Conservation (phyloP, 2,888 invertebrate genomes). For the Xanthorhoe designata region DNA sequence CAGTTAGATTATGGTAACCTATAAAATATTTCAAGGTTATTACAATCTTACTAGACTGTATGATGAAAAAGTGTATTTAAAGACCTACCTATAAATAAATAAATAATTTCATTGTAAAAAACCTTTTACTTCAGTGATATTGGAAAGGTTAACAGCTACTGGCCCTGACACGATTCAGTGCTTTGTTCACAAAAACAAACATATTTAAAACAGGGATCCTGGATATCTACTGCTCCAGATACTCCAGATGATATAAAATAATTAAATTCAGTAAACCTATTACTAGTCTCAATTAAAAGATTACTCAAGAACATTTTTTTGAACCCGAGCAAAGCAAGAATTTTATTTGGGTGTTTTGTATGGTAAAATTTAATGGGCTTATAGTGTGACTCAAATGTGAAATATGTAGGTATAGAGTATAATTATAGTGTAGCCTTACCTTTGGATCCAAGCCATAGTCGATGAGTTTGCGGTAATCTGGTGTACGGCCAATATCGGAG, state of each 20-base stretch:
- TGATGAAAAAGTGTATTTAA: not conserved
- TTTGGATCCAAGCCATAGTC: conserved; percentile 98
- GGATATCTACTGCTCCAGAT: not conserved
- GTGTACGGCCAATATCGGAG: conserved; percentile 90
- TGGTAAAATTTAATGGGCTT: not conserved
- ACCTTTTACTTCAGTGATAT: not conserved
- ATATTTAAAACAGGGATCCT: not conserved
- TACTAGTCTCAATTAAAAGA: not conserved
- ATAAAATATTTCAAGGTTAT: not conserved
- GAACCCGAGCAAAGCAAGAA: not conserved
- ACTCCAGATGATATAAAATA: not conserved
- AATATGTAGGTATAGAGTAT: not conserved
- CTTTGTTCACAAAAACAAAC: not conserved
- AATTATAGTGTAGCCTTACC: conserved; percentile 76
- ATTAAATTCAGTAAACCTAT: not conserved
- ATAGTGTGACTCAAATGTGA: not conserved
- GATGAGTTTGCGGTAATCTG: conserved; percentile 97
- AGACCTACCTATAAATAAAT: not conserved
- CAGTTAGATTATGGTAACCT: not conserved
- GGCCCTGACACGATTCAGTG: not conserved
- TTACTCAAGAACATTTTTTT: not conserved
- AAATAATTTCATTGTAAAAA: not conserved
- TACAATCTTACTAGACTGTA: not conserved
- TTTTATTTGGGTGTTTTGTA: not conserved
- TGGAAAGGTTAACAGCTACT: not conserved